Percentiles rank a stretch among this genome's conserved stretches.
phyloP scores from a whole-genome alignment of 2,113 vertebrate species.

The Macrotus californicus region DNA sequence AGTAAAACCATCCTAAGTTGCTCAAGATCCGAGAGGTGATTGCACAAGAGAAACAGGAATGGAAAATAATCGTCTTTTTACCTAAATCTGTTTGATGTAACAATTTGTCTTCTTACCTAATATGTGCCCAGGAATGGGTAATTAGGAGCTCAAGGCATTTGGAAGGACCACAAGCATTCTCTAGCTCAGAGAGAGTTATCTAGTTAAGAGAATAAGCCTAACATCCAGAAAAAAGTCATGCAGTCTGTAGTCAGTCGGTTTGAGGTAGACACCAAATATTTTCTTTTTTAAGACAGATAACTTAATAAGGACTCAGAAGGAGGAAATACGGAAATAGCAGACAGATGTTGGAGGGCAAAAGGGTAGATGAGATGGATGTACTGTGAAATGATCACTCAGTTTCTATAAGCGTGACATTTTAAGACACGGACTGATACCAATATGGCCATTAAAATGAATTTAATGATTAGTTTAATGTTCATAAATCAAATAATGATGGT shows the following conservation, averaged over 20 bases:
- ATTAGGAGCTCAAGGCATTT: not conserved
- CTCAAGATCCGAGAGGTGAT: not conserved
- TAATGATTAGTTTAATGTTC: slow-evolving; percentile 10
- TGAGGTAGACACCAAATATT: not conserved
- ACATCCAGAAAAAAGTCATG: not conserved
- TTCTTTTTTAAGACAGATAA: not conserved
- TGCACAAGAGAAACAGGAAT: not conserved
- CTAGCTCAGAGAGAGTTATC: not conserved
- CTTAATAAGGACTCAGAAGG: not conserved
- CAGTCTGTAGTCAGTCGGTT: not conserved
- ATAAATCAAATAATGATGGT: slow-evolving; percentile 13
- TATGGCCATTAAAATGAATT: not conserved
- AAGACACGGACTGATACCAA: not conserved
- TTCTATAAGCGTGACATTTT: not conserved
- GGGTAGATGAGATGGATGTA: not conserved
- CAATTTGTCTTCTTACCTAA: not conserved
- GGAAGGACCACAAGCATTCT: not conserved
- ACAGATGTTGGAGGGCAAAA: slow-evolving; percentile 31
- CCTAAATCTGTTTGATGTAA: not conserved
- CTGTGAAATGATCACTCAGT: not conserved
- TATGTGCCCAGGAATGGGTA: not conserved
- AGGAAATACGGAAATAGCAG: not conserved
- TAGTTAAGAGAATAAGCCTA: not conserved
- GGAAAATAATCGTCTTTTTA: not conserved
- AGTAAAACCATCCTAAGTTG: not conserved